Evolutionary conservation across 2,888 invertebrate species (phyloP), one percentile per base, ranked within the genome.

Genomic region (Agrenia bidenticulata): DNA sequence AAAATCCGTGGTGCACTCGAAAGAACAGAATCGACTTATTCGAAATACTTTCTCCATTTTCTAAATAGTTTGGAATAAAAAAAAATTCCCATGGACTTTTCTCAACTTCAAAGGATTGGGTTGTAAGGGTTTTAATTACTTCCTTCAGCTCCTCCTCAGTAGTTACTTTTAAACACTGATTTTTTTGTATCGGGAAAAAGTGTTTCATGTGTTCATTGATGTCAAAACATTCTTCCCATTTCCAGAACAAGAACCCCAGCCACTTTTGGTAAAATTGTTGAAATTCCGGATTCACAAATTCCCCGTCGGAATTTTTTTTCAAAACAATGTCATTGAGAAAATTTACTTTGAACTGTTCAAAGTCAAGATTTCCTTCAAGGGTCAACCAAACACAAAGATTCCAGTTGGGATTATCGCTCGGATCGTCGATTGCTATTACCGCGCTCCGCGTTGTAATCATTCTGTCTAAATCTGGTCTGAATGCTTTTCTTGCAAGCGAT

Each of bases 51-150:
- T 67, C 39, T 2, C 32, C 63, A 26, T 60, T 42, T 21, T 63
- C 57, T 2, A 32, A 15, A 23, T 63, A 73, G 39, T 73, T 70
- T 11, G 66, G 68, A 27, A 73, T 56, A 37, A 64, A 67, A 11
- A 72, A 11, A 24, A 70, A 66, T 57, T 73, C 73, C 73, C 73
- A 73, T n/a, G 73, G 73, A 49, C 73, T 73, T 59, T 62, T 66
- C 5, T 63, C 51, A 2, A 54, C 13, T 7, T 13, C n/a, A 32
- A 73, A 73, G 1, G 70, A 53, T 41, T 65, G 49, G 57, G 65
- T 66, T 1, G 71, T 61, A 15, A 69, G 50, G 17, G 60, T 50
- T 27, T 72, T 72, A 2, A 73, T 49, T n/a, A 72, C 57, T 11
- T 68, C 42, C 42, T 54, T 53, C 24, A 73, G 27, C 11, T 71